These are phyloP conservation scores for Hassar affinis DNA, from an alignment of 2,113 vertebrate species.

Conservation along the genomic window DNA sequence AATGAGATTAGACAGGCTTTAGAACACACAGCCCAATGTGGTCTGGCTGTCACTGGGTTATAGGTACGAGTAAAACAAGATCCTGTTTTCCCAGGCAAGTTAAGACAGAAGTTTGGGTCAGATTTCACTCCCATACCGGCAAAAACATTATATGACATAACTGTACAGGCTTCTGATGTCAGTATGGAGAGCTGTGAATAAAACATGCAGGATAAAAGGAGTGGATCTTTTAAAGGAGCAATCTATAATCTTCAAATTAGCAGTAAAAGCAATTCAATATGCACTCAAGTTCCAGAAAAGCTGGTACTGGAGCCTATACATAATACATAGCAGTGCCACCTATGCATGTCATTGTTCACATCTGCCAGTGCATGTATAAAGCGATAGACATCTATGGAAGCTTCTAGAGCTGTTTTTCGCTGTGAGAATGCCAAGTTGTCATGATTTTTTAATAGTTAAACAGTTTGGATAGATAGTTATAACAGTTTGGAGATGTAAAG, in stretches of 20 bases:
- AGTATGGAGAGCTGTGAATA: not conserved
- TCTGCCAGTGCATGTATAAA: too few species aligned
- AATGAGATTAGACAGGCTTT: conserved; percentile 68
- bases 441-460: too few species aligned
- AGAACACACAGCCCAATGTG: conserved; percentile 62
- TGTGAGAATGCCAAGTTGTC: too few species aligned
- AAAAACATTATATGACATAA: conserved; percentile 1
- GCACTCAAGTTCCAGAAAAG: too few species aligned
- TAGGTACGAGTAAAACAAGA: conserved; percentile 49
- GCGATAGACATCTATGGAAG: too few species aligned
- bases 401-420: too few species aligned
- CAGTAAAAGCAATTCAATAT: not conserved
- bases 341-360: too few species aligned
- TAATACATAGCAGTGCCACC: too few species aligned
- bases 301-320: too few species aligned
- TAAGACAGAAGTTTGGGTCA: conserved; percentile 61
- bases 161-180: not conserved
- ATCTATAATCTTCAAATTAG: not conserved
- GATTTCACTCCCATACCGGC: conserved; percentile 43
- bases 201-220: not conserved
- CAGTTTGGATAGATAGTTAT: too few species aligned
- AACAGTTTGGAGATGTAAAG: too few species aligned
- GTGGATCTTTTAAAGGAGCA: not conserved
- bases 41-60: conserved; percentile 58
- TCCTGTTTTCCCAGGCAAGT: conserved; percentile 65